Conservation (phyloP, 2,888 invertebrate species). For the Tinea trinotella region DNA sequence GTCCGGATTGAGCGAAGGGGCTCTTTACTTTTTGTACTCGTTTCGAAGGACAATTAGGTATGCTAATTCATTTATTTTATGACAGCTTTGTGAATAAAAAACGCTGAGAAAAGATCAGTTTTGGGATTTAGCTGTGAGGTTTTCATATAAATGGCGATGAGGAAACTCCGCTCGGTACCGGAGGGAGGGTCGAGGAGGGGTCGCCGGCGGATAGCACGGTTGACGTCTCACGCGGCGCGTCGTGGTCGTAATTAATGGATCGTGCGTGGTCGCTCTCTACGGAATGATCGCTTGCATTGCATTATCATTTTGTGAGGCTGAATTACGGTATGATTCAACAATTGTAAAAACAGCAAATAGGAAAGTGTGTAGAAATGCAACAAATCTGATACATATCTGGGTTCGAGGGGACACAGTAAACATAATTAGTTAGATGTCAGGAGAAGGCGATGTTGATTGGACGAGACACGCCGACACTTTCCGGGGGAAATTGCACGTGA, state of each 20-base stretch:
- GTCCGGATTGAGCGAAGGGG: conserved; percentile 41
- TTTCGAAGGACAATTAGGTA: conserved; percentile 61
- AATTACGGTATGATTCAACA: background rate
- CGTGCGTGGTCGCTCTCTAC: conserved; percentile 36
- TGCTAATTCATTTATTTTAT: conserved; percentile 65
- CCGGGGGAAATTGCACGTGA: conserved; percentile 45
- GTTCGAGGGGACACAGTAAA: conserved; percentile 40
- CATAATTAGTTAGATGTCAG: conserved; percentile 44
- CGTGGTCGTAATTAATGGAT: conserved; percentile 42
- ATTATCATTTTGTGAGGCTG: conserved; percentile 3
- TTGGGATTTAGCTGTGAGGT: conserved; percentile 37
- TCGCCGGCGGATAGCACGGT: conserved; percentile 25
- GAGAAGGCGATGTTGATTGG: conserved; percentile 46
- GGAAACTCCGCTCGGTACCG: conserved; percentile 22
- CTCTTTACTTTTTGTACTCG: conserved; percentile 54
- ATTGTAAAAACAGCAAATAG: background rate
- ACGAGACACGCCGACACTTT: conserved; percentile 41
- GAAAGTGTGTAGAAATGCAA: conserved; percentile 22
- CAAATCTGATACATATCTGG: conserved; percentile 27
- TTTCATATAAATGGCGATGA: conserved; percentile 18
- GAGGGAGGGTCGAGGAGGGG: conserved; percentile 26
- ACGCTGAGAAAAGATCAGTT: conserved; percentile 42
- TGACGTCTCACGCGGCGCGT: conserved; percentile 36
- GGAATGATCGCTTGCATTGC: conserved; percentile 11
- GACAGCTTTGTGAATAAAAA: conserved; percentile 47